Base-by-base conservation (phyloP, 2,113 vertebrate genomes). In the Sylvia atricapilla region DNA sequence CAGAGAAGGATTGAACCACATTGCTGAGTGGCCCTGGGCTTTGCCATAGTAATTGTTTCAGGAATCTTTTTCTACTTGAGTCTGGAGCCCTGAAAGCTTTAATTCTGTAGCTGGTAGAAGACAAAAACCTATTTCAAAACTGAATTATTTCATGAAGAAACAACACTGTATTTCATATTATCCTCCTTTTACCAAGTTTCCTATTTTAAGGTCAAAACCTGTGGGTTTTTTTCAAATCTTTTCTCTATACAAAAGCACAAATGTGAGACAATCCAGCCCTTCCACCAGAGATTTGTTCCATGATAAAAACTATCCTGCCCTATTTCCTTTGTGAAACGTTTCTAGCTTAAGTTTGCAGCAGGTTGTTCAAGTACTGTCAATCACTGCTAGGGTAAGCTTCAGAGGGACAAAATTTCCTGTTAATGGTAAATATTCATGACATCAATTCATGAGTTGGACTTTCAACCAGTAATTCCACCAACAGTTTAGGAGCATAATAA, bases 201-300 rank as follows among this genome's bases (percentile, higher is more conserved):
- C 41, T 86, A 62, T 77, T 94, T 94, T 89, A 70, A 77, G 43
- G 43, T 90, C 23, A 80, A 88, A 85, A 94, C 31, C 46, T n/a
- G 10, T 21, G 12, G 7, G 0, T 0, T 62, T 84, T 91, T 91
- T 87, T 49, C 82, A 68, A 28, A 64, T 62, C 33, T 84, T 83
- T 60, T 87, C 31, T 85, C 25, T 23, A 30, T 52, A 87, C 37
- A 85, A 86, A 87, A 63, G 50, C 35, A 81, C 8, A 78, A 87
- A 79, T 49, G 25, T 74, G 62, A 93, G 47, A 85, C 46, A 93
- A 93, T 76, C 41, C 53, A 80, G 63, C 41, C n/a, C 17, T 83
- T 85, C 53, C 37, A 85, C 7, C 20, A 19, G 52, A 17, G 58
- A 77, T 86, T 83, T 55, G 7, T 67, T 94, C 72, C 67, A 77